Percentiles rank a stretch among this genome's conserved stretches.
Evolutionary conservation across 1,140 invertebrate genomes (phyloP).

Genomic region (Cydia pomonella): DNA sequence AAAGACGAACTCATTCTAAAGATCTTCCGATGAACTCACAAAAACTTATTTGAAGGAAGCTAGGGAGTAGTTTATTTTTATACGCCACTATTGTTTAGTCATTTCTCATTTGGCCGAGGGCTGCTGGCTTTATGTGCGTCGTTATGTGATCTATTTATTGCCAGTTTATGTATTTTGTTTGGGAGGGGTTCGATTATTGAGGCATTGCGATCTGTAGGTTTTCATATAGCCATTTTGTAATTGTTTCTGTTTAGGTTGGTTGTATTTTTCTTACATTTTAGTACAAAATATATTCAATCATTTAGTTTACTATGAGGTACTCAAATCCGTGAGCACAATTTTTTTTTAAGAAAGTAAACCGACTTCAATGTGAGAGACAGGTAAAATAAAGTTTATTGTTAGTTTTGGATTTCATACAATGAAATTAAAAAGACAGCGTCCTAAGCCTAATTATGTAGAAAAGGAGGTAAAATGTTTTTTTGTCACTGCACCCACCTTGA

Average conservation of each 20-base stretch:
- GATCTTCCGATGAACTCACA: constrained; percentile 74
- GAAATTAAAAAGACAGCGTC: no score
- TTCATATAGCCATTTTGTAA: not conserved
- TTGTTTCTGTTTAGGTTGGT: not conserved
- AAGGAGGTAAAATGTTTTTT: no score
- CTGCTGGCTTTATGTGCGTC: constrained; percentile 33
- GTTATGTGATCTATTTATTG: constrained; percentile 40
- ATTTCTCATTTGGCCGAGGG: constrained; percentile 60
- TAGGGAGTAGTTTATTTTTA: constrained; percentile 70
- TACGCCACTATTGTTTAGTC: constrained; percentile 72
- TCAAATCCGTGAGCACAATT: no score
- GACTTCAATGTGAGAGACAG: no score
- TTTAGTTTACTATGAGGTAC: no score
- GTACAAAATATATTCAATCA: no score
- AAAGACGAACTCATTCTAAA: constrained; percentile 68
- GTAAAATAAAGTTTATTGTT: no score
- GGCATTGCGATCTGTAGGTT: not conserved
- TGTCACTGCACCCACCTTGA: no score
- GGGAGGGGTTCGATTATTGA: constrained; percentile 14
- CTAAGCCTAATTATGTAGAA: no score
- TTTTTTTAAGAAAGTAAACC: no score
- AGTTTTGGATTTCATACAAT: no score
- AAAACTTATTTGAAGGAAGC: constrained; percentile 70
- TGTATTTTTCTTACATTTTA: constrained; percentile 12
- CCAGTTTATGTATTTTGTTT: constrained; percentile 38